Conservation (phyloP, 2,888 invertebrate genomes). For the Calameuta idolon region DNA sequence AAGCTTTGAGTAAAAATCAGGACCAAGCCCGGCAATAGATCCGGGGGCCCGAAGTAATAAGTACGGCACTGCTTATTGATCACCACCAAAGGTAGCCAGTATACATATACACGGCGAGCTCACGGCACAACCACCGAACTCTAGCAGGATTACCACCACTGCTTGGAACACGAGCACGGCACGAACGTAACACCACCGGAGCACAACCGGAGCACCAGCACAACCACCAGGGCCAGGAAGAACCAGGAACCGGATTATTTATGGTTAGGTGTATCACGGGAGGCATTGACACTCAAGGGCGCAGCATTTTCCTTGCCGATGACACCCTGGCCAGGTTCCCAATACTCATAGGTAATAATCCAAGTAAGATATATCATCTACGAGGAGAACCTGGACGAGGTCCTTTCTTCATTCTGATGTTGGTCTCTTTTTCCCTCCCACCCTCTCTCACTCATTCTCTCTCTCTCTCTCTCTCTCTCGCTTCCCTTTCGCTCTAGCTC, state of each 20-base stretch:
- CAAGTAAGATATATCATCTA: background rate
- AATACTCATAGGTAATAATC: background rate
- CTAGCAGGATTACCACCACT: conserved; percentile 9
- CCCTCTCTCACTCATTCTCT: conserved; percentile 2
- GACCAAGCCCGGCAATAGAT: conserved; percentile 19
- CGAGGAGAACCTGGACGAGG: background rate
- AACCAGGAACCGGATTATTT: background rate
- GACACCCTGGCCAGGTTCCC: background rate
- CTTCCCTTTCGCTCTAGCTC: conserved; percentile 12
- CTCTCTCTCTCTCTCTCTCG: conserved; percentile 13
- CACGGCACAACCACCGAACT: conserved; percentile 44
- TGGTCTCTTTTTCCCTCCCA: conserved; percentile 12
- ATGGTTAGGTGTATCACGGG: background rate
- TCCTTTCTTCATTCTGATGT: conserved; percentile 9
- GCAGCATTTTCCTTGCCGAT: background rate
- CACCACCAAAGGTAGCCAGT: conserved; percentile 59
- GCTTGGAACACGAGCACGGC: conserved; percentile 15
- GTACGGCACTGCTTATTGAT: conserved; percentile 66
- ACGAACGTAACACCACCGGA: background rate
- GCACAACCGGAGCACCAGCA: conserved; percentile 4
- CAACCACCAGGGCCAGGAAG: background rate
- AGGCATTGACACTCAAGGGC: background rate
- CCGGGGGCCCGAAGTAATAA: conserved; percentile 41
- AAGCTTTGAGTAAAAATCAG: conserved; percentile 2
- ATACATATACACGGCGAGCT: conserved; percentile 56